Percentiles rank a stretch among this genome's conserved stretches.
Conservation (phyloP, 1,140 invertebrate species). For the Drosophila saltans region DNA sequence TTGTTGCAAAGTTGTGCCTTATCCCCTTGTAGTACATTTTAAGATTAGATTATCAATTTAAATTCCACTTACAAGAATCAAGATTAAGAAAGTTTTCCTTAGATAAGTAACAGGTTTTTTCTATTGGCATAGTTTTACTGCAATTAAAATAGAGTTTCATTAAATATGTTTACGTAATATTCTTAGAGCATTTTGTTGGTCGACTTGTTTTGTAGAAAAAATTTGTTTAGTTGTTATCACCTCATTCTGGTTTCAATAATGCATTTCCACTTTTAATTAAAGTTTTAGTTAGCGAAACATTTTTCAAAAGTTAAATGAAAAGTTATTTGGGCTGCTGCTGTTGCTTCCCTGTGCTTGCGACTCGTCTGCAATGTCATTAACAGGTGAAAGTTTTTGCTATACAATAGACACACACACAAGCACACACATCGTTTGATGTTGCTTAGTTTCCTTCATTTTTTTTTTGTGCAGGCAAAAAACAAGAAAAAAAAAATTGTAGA, state of each 20-base stretch:
- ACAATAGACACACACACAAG: constrained; percentile 12
- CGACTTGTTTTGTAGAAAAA: neutral
- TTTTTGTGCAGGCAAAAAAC: constrained; percentile 9
- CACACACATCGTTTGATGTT: constrained; percentile 50
- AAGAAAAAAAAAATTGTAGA: constrained; percentile 35
- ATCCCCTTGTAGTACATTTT: too few species aligned
- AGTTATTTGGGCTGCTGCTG: constrained; percentile 44
- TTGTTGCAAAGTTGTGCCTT: too few species aligned
- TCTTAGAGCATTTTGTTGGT: constrained; percentile 14
- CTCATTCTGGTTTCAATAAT: constrained; percentile 71
- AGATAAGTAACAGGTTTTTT: too few species aligned
- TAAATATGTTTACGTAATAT: too few species aligned
- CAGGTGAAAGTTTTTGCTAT: constrained; percentile 73
- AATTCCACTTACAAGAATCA: too few species aligned
- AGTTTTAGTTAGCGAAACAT: constrained; percentile 71
- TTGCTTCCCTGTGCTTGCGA: constrained; percentile 20
- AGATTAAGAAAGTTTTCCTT: too few species aligned
- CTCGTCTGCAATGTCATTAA: constrained; percentile 66
- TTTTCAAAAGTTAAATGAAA: constrained; percentile 61
- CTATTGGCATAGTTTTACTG: too few species aligned
- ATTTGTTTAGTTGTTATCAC: constrained; percentile 10
- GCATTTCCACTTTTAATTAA: constrained; percentile 78
- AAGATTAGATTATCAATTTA: too few species aligned
- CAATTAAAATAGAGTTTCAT: too few species aligned
- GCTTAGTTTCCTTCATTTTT: constrained; percentile 23